A percentile compares a stretch with the other conserved stretches of the same genome.
Evolutionary conservation across 2,113 vertebrate genomes (phyloP).

Genomic region (Cariama cristata): DNA sequence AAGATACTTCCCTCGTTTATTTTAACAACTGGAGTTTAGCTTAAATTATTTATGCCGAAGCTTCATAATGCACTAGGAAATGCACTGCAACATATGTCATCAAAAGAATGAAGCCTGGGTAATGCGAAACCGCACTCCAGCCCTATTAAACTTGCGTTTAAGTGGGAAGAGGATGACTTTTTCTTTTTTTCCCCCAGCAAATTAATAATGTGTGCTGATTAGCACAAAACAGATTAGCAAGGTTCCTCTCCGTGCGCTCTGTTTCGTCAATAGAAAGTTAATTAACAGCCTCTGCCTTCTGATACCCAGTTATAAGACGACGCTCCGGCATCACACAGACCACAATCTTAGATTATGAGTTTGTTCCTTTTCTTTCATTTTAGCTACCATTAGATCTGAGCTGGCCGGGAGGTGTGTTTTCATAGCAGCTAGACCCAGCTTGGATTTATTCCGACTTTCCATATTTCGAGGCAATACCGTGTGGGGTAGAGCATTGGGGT

Average conservation of each 20-base stretch:
- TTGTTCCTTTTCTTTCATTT: background rate
- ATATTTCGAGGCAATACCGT: background rate
- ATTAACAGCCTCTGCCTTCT: conserved; percentile 59
- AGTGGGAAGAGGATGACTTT: conserved; percentile 4
- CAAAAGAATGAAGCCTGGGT: conserved; percentile 12
- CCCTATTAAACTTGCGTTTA: background rate
- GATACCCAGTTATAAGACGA: background rate
- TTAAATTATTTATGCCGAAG: conserved; percentile 60
- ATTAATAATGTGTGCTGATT: conserved; percentile 61
- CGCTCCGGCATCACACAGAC: background rate
- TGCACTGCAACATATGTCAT: conserved; percentile 48
- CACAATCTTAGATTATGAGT: conserved; percentile 40
- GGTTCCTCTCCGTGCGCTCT: conserved; percentile 30
- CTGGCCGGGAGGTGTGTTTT: background rate
- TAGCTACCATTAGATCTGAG: background rate
- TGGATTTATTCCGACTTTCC: background rate
- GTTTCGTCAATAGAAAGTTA: conserved; percentile 58
- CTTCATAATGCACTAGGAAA: conserved; percentile 52
- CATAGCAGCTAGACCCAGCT: background rate
- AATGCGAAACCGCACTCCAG: background rate
- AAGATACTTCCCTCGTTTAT: conserved; percentile 27
- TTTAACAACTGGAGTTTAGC: conserved; percentile 59
- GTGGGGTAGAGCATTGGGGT: rapidly evolving
- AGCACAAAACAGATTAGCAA: conserved; percentile 51
- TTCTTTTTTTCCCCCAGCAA: background rate